Evolutionary conservation across 2,797 vertebrate species (phyloP).

Genomic region (Merluccius polli): DNA sequence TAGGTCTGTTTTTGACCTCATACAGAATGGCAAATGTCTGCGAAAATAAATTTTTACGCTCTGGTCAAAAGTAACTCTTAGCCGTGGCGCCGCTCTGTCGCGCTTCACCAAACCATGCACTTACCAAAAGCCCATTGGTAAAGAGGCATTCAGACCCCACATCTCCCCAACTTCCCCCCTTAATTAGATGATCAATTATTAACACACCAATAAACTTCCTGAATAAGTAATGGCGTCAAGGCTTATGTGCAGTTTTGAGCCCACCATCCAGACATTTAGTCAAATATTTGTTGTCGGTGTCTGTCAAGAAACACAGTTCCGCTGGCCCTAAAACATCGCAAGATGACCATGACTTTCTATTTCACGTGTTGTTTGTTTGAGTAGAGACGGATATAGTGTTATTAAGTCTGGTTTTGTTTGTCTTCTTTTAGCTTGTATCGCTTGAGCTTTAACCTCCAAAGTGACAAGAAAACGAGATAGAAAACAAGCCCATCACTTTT

Average conservation of each 20-base stretch:
- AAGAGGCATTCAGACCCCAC: constrained; percentile 63
- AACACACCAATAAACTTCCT: constrained; percentile 77
- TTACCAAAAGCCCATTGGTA: constrained; percentile 74
- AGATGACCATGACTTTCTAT: background rate
- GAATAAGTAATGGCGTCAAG: constrained; percentile 74
- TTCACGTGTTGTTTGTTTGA: background rate
- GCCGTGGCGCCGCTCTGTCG: constrained; percentile 65
- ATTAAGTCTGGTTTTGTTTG: background rate
- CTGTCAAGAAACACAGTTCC: constrained; percentile 37
- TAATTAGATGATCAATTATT: constrained; percentile 84
- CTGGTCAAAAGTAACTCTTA: constrained; percentile 56
- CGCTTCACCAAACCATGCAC: constrained; percentile 69
- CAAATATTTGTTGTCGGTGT: constrained; percentile 69
- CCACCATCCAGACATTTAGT: constrained; percentile 59
- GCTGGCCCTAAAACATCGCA: background rate
- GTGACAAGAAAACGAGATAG: background rate
- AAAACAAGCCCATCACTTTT: background rate
- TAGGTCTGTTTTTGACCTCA: background rate
- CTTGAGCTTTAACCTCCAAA: background rate
- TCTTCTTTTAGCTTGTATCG: background rate
- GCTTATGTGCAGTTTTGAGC: constrained; percentile 60
- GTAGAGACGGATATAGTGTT: background rate
- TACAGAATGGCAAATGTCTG: background rate
- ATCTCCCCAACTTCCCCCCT: constrained; percentile 69
- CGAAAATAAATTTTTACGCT: constrained; percentile 12